Evolutionary conservation across 2,113 vertebrate genomes (phyloP), one percentile per base, ranked within the genome.

Genomic region (Illadopsis cleaveri): DNA sequence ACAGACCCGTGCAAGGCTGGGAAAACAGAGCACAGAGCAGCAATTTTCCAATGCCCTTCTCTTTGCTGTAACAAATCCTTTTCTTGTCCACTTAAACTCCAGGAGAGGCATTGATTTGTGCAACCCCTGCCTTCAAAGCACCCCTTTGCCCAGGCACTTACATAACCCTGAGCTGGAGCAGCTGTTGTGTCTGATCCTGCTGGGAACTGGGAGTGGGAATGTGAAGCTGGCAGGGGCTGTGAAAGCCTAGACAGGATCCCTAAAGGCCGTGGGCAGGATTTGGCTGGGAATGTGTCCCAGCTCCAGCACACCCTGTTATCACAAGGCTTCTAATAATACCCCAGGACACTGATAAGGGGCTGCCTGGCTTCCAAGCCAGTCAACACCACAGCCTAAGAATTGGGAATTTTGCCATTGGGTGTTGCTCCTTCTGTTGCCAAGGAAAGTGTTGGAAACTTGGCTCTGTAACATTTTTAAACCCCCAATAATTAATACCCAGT

Each of bases 291-390:
- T 45, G 22, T 69, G 87, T 14, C 64, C 83, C 65, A 56, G 86
- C 91, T 92, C 56, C 71, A 76, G 87, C 93, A 92, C 66, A 71
- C 68, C 72, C 89, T 1, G 28, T 81, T 95, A 90, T 96, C 95
- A 93, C 57, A 80, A 82, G 61, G 78, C 33, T 93, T 90, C 89
- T 96, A 93, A 96, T 72, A 93, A 97, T 85, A 97, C 11, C 94
- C 51, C 66, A 27, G 93, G 38, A 61, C 60, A 88, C 65, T 30
- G 86, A 82, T 88, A 96, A 95, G 82, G 58, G n/a, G 54, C 76
- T 90, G 75, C 78, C 75, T 77, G 89, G 45, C 75, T 93, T 70
- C 95, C 89, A 44, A 57, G 71, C 42, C 87, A 69, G 12, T 87
- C 94, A 95, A 31, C 84, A 81, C 11, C 75, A 84, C 88, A 89